A percentile compares a stretch with the other conserved stretches of the same genome.
Conservation (phyloP, 2,888 invertebrate genomes). For the Athalia cordata region DNA sequence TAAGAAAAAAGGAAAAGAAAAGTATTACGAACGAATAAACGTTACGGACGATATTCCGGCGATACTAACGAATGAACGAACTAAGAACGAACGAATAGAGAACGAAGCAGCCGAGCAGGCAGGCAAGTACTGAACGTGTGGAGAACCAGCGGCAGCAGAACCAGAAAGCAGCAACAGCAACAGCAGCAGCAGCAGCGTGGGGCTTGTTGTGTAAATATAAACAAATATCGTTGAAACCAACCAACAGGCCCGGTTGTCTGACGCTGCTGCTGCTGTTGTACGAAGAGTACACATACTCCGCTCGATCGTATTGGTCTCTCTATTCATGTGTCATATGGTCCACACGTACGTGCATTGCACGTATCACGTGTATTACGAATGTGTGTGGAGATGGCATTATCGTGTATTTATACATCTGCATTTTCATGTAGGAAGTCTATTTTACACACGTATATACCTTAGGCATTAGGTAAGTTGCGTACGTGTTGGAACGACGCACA, state of each 20-base stretch:
- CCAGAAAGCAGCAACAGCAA: constrained; percentile 11
- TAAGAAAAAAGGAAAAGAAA: neutral
- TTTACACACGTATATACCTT: constrained; percentile 43
- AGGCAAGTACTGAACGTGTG: constrained; percentile 41
- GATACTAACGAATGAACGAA: constrained; percentile 67
- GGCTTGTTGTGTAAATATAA: constrained; percentile 74
- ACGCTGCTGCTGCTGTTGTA: too few species aligned
- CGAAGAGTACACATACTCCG: neutral
- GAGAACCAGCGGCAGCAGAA: constrained; percentile 50
- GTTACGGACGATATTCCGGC: constrained; percentile 51
- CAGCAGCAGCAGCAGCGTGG: constrained; percentile 52
- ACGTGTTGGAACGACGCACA: too few species aligned
- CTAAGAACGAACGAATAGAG: constrained; percentile 51
- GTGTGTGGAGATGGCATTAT: too few species aligned
- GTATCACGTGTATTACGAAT: too few species aligned
- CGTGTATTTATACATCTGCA: too few species aligned
- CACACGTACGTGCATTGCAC: too few species aligned
- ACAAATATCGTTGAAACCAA: constrained; percentile 74
- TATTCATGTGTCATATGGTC: constrained; percentile 26
- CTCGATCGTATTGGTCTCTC: constrained; percentile 47
- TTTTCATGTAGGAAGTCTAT: too few species aligned
- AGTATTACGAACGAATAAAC: constrained; percentile 45
- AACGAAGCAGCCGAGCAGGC: constrained; percentile 48
- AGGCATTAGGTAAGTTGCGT: constrained; percentile 50
- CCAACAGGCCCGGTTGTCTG: constrained; percentile 72